Evolutionary conservation across 2,888 invertebrate genomes (phyloP).

Genomic region (Agapetus fuscipes): DNA sequence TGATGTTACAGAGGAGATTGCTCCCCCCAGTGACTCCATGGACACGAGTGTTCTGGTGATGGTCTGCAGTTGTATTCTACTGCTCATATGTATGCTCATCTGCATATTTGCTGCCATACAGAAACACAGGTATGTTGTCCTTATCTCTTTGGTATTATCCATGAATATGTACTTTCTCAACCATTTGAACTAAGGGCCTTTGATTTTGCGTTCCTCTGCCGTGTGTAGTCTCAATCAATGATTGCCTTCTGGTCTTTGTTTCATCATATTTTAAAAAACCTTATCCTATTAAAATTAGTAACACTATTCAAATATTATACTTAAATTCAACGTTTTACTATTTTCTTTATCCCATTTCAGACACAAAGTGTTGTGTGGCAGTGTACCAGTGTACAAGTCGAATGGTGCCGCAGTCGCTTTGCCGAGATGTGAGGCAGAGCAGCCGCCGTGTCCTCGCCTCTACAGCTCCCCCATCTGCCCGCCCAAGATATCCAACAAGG

Average conservation of each 20-base stretch:
- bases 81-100: conserved; percentile 35
- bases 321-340: too few species aligned
- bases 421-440: conserved; percentile 13
- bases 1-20: conserved; percentile 39
- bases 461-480: conserved; percentile 42
- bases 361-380: conserved; percentile 18
- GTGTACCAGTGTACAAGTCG: conserved; percentile 6
- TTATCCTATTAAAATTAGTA: too few species aligned
- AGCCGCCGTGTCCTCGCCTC: conserved; percentile 26
- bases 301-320: too few species aligned
- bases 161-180: too few species aligned
- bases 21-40: conserved; percentile 37
- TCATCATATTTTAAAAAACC: too few species aligned
- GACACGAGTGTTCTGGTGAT: conserved; percentile 43
- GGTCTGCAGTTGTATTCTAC: conserved; percentile 37
- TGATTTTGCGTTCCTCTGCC: too few species aligned
- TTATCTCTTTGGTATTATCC: not conserved
- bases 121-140: conserved; percentile 34
- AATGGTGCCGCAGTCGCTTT: conserved; percentile 5
- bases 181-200: too few species aligned
- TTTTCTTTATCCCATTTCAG: too few species aligned
- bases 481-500: conserved; percentile 32
- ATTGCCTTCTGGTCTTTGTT: too few species aligned
- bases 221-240: too few species aligned
- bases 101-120: conserved; percentile 39